These are phyloP conservation scores for Empidonax alnorum DNA, from an alignment of 2,113 vertebrate species.

Conservation along the genomic window DNA sequence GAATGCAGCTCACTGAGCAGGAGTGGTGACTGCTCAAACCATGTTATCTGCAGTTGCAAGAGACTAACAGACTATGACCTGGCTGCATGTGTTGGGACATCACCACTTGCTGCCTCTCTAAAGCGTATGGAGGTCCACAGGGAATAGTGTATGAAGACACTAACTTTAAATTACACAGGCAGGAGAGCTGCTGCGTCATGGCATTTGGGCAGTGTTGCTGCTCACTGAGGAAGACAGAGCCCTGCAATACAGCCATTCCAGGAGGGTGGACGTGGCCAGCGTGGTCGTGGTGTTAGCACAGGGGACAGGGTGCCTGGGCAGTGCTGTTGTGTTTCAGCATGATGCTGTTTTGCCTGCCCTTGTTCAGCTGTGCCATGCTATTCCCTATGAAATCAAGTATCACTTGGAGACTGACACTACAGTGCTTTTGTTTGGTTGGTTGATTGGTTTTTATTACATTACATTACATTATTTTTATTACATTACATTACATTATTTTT, in stretches of 20 bases:
- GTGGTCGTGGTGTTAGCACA: not conserved
- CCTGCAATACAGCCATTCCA: accelerated
- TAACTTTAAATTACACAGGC: not conserved
- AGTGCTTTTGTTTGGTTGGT: not conserved
- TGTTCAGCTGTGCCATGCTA: accelerated
- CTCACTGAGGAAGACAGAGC: accelerated
- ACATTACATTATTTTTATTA: too few relatives aligned
- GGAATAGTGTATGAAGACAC: not conserved
- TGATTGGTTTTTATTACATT: not conserved
- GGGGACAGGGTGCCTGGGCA: not conserved
- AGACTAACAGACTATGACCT: not conserved
- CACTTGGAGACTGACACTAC: not conserved
- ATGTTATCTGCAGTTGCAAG: not conserved
- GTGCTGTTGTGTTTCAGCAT: not conserved
- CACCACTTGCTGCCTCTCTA: not conserved
- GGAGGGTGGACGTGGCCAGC: not conserved
- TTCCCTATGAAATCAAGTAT: not conserved
- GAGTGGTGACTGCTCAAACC: not conserved
- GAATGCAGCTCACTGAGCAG: not conserved
- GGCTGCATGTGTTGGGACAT: not conserved
- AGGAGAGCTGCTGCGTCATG: not conserved
- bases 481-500: too few relatives aligned
- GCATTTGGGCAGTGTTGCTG: not conserved
- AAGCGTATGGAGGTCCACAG: not conserved
- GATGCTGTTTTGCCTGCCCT: not conserved